Base-by-base conservation (phyloP, 1,140 invertebrate species). In the Argopecten irradians region DNA sequence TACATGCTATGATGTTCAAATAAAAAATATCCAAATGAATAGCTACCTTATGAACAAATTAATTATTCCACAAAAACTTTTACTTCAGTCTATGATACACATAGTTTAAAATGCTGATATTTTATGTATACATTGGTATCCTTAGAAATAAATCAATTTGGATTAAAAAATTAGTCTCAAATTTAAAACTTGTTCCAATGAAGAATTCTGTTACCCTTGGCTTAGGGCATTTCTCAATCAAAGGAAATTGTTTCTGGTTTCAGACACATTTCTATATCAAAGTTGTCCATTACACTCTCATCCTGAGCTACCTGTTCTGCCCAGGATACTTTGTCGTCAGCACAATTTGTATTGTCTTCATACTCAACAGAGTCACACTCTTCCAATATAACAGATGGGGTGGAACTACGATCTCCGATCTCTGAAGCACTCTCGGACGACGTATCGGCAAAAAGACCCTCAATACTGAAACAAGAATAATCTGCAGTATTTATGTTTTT, bases 341-440 rank as follows among this genome's bases (percentile, higher is more conserved):
- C 43, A 55, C 43, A 11, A 19, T 55, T 55, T 22, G 14, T 22
- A 7, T 55, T 19, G 43, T 71, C 55, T 71, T 5, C 55, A 71
- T 71, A n/a, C 1, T 71, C 55, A n/a, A 71, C n/a, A 28, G 55
- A 71, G 14, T 71, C 55, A 71, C 55, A 71, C 1, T 71, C 55
- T 71, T 71, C 55, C 55, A 71, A 28, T 28, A 5, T 28, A 71
- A 71, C 13, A 28, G 55, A 71, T 84, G 39, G 32, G 85, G 43
- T 43, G 35, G 87, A 39, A 84, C 83, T 71, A n/a, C 55, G 55
- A 39, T 88, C 83, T 1, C 39, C 87, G n/a, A 34, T 16, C 32
- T 88, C 87, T 7, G 87, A 87, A 16, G 82, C 87, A 85, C 87
- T 88, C 87, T 88, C 87, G 2, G 33, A 46, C 7, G 87, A 88